These are phyloP conservation scores for Pseudochromis fuscus DNA, from an alignment of 2,797 vertebrate species.

Conservation along the genomic window DNA sequence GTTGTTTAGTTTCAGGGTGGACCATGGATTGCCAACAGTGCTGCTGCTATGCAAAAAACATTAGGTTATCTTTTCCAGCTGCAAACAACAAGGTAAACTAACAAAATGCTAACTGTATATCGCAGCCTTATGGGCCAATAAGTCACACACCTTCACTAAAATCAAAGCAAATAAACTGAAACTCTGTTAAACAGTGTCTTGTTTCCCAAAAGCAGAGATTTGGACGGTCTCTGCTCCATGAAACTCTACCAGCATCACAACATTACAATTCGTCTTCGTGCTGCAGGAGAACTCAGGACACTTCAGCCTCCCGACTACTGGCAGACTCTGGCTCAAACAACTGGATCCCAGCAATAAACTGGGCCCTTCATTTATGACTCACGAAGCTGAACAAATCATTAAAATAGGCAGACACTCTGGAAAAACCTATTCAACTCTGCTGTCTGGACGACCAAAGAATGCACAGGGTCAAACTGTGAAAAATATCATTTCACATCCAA, in stretches of 20 bases:
- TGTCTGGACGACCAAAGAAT: conserved; percentile 49
- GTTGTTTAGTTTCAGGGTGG: not conserved
- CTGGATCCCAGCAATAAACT: conserved; percentile 35
- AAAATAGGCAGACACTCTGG: conserved; percentile 48
- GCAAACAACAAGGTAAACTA: conserved; percentile 6
- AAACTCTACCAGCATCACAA: not conserved
- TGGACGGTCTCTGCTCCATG: too few relatives aligned
- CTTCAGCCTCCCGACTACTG: conserved; percentile 18
- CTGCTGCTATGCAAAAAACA: not conserved
- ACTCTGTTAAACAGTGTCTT: not conserved
- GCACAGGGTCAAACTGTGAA: conserved; percentile 52
- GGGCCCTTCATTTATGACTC: conserved; percentile 51
- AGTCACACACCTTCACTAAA: not conserved
- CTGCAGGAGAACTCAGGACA: conserved; percentile 25
- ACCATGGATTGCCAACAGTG: not conserved
- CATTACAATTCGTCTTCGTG: conserved; percentile 8
- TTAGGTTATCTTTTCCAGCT: not conserved
- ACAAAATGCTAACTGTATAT: not conserved
- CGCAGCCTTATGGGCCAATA: not conserved
- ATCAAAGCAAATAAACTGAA: conserved; percentile 11
- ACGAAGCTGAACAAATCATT: conserved; percentile 46
- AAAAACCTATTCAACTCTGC: conserved; percentile 53
- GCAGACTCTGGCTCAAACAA: conserved; percentile 40
- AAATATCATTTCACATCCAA: conserved; percentile 27
- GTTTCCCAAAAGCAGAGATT: not conserved